A percentile compares a stretch with the other conserved stretches of the same genome.
phyloP scores from a whole-genome alignment of 2,113 vertebrate species.

The Todiramphus saurophagus region DNA sequence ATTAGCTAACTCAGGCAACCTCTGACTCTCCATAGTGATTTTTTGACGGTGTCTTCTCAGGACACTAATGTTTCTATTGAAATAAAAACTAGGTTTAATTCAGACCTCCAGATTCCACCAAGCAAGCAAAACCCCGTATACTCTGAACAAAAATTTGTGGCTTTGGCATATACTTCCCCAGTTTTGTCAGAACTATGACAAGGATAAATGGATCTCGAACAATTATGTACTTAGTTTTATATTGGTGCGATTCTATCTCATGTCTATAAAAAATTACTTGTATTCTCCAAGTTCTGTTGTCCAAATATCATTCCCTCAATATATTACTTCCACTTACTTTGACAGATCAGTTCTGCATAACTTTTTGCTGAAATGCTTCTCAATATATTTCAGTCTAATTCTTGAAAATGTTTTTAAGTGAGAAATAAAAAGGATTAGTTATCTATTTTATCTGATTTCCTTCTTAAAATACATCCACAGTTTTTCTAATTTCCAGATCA shows the following conservation, averaged over 20 bases:
- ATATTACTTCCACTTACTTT: background rate
- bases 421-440: background rate
- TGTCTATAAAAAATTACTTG: background rate
- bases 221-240: background rate
- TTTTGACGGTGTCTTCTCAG: background rate
- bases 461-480: background rate
- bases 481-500: background rate
- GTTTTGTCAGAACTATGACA: background rate
- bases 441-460: background rate
- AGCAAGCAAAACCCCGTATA: background rate
- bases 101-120: background rate
- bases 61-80: background rate
- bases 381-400: background rate
- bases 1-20: background rate
- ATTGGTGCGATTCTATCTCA: background rate
- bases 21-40: background rate
- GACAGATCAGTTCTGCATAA: fast-evolving
- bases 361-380: background rate
- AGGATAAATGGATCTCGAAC: background rate
- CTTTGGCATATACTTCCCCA: background rate
- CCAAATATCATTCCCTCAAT: background rate
- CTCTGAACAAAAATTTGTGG: background rate
- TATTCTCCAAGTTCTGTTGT: background rate
- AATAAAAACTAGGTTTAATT: background rate
- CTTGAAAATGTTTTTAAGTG: background rate